Percentiles rank a stretch among this genome's conserved stretches.
These are phyloP conservation scores for Orthosia gracilis DNA, from an alignment of 2,888 invertebrate genomes.

Conservation along the genomic window DNA sequence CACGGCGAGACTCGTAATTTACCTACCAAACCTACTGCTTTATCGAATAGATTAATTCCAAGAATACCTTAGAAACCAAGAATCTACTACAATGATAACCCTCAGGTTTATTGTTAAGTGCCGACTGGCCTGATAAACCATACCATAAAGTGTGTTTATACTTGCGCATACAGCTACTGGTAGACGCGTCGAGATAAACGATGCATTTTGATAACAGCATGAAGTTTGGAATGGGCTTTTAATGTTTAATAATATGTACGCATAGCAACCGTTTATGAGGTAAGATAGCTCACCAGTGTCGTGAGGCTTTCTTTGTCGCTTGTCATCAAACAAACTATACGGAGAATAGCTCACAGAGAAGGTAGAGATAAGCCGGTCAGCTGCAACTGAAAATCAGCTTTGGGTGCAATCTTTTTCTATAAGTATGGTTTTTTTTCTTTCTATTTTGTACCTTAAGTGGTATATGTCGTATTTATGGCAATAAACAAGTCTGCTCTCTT, in stretches of 20 bases:
- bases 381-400: no score
- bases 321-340: no score
- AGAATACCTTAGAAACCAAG: not conserved
- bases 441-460: no score
- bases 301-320: no score
- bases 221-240: not conserved
- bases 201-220: slow-evolving; percentile 8
- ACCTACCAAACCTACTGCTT: not conserved
- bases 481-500: no score
- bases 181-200: not conserved
- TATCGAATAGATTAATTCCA: not conserved
- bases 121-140: not conserved
- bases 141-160: not conserved
- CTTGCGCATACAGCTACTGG: not conserved
- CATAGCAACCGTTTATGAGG: not conserved
- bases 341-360: no score
- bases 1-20: not conserved
- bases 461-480: no score
- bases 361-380: no score
- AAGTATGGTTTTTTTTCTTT: no score
- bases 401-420: no score
- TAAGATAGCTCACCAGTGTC: no score
- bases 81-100: not conserved
- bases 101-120: not conserved
- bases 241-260: not conserved